Percentiles rank a stretch among this genome's conserved stretches.
These are phyloP conservation scores for Sciaenops ocellatus DNA, from an alignment of 2,797 vertebrate genomes.

Conservation along the genomic window DNA sequence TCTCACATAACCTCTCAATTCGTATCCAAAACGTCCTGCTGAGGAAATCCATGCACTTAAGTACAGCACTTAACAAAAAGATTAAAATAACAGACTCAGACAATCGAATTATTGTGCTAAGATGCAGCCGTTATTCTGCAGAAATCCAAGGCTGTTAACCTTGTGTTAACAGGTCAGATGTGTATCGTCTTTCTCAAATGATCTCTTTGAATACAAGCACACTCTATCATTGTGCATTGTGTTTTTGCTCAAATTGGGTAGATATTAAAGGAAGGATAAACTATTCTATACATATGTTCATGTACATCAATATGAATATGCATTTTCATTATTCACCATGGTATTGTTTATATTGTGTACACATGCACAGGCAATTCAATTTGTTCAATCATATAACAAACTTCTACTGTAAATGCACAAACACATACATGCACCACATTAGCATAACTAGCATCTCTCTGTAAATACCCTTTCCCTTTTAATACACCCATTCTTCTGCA, in stretches of 20 bases:
- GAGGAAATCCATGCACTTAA: background rate
- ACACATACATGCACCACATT: background rate
- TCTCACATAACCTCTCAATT: conserved; percentile 18
- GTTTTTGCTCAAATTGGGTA: too few relatives aligned
- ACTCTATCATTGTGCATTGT: background rate
- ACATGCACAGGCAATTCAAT: background rate
- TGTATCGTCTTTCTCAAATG: background rate
- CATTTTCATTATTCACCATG: background rate
- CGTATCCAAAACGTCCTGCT: background rate
- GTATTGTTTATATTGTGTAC: background rate
- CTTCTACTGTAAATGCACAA: conserved; percentile 1
- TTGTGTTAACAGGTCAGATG: background rate
- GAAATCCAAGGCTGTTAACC: background rate
- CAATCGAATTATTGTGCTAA: conserved; percentile 10
- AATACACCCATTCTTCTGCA: background rate
- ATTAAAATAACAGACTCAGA: conserved; percentile 5
- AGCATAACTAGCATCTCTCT: background rate
- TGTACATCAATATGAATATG: background rate
- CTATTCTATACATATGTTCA: too few relatives aligned
- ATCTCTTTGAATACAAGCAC: background rate
- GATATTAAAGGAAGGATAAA: too few relatives aligned
- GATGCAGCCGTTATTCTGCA: conserved; percentile 26
- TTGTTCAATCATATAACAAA: background rate
- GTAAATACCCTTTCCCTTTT: background rate
- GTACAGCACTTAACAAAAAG: background rate